Evolutionary conservation across 2,113 vertebrate genomes (phyloP), one percentile per base, ranked within the genome.

Genomic region (Nerophis ophidion): DNA sequence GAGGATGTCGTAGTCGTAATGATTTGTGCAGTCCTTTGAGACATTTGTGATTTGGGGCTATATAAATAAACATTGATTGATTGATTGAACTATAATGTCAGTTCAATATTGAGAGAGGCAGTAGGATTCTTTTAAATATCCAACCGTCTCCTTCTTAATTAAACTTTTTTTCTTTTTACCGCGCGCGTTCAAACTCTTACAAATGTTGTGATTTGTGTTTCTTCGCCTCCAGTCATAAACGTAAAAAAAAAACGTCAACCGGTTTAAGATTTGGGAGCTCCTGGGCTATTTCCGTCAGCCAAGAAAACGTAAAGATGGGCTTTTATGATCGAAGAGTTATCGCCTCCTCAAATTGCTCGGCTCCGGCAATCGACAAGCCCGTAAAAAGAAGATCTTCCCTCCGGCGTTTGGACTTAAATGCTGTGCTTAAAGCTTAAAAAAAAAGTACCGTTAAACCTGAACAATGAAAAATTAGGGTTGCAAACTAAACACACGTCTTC

Each of bases 221-320:
- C 45, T 55, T 44, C 16, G 17, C 19, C 5, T 26, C 7, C 7
- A 4, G 13, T 48, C 49, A 14, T 38, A 38, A 48, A 19, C 46
- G 8, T 44, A 48, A 53, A 63, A 17, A 8, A 16, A 48, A 55
- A 48, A 55, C 26, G 13, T 19, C 15, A 35, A 17, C 52, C 5
- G 50, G 36, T 26, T 46, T 10, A 6, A 16, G 42, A 38, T 44
- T 57, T 47, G 46, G 53, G 63, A 16, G 50, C 48, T 64, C 3
- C 48, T 16, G 55, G 15, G 13, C 8, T 66, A 33, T 61, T 12
- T 68, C 12, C 14, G 33, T 64, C 5, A 59, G 59, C 61, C 40
- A 62, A 49, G n/a, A 14, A 55, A 13, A 59, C 38, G 42, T 63
- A 60, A 71, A 57, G 4, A 35, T 9, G 4, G 13, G 48, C 15